Base-by-base conservation (phyloP, 2,797 vertebrate genomes). In the Lithobates pipiens region DNA sequence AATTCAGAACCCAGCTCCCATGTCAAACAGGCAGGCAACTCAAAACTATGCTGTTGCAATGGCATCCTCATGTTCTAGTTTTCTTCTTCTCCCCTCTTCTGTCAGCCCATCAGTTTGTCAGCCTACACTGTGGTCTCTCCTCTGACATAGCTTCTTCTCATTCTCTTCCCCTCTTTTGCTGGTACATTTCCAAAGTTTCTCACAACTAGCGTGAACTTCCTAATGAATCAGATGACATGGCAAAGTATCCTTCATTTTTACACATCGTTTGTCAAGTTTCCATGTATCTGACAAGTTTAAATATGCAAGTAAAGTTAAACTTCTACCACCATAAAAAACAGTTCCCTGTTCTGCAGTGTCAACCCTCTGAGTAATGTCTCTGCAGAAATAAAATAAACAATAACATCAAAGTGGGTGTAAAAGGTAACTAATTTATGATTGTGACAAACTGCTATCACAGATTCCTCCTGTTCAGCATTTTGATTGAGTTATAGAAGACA, bases 341-440 rank as follows among this genome's bases (percentile, higher is more conserved):
- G 36, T 2, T 42, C 42, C 50, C 50, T 84, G 65, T 63, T 34
- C 76, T 61, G 69, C 69, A 84, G 70, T 77, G 67, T 72, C 75
- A 63, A 50, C 68, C 69, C 39, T 42, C 0, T 34, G 76, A 78
- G 76, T 85, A 79, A 85, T 79, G 44, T 39, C 54, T 79, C 71
- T 74, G 69, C 69, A 79, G 76, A 73, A 54, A 79, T 79, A 85
- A 73, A 85, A 79, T 78, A 79, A 84, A 84, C 76, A 78, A 79
- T 85, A 25, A 71, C n/a, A 71, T 77, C 70, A 46, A 68, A 72
- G 83, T 67, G 69, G 70, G 71, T 74, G 68, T 79, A 74, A 73
- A 79, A 74, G 83, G 32, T 79, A 85, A 67, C 83, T 74, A 79
- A 85, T 79, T 85, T 80, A 85, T 85, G 76, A 73, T 50, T 74